Base-by-base conservation (phyloP, 2,888 invertebrate genomes). In the Euclidia mi region DNA sequence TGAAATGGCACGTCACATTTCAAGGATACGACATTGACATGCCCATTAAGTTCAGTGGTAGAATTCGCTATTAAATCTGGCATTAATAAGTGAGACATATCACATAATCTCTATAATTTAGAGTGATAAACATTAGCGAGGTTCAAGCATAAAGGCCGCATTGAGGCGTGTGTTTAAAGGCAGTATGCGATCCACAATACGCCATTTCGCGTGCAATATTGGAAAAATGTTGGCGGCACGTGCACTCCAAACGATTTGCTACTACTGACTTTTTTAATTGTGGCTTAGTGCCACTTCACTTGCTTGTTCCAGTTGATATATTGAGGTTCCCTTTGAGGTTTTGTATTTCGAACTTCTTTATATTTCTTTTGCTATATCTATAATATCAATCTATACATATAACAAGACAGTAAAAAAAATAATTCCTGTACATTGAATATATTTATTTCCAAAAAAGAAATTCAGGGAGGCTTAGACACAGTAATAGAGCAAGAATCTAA, bases 191-290 rank as follows among this genome's bases (percentile, higher is more conserved):
- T 58, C 52, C 45, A 41, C 55, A 43, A 35, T 37, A 58, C 29
- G 74, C 63, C 72, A 79, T 66, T 90, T 91, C 90, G 89, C 83
- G 88, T 88, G 67, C 83, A 75, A 79, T 92, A 91, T 91, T 83
- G 88, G 91, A 89, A 91, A n/a, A 90, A 87, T 89, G 87, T 88
- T 88, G 68, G 78, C 46, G 70, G 79, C 90, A 91, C 87, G 84
- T 91, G 91, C 81, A 69, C 79, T 81, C 69, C 60, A 71, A 75
- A 76, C 79, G 72, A 81, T 81, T 84, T 79, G 75, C 76, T 61
- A 65, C 73, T 41, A 25, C 45, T 29, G 56, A 12, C 55, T 60
- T 75, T 74, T 80, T 74, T 72, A 81, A 79, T 71, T 71, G 57
- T 51, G 59, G 17, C 48, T 61, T 37, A 61, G 55, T 62, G 66